Conservation (phyloP, 2,113 vertebrate species). For the Phylloscopus trochiloides region DNA sequence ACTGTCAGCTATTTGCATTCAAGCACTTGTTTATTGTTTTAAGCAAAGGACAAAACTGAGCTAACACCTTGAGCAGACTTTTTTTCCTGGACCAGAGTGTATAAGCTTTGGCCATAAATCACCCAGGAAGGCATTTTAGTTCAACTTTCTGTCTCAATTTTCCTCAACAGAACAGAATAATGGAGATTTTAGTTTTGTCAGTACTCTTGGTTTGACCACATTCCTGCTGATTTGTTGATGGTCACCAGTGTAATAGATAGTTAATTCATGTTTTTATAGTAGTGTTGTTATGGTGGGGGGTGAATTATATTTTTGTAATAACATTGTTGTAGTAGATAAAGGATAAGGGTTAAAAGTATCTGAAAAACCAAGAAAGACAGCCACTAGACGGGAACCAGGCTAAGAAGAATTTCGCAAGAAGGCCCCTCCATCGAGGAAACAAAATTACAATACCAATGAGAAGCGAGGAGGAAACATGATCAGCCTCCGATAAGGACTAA, state of each 20-base stretch:
- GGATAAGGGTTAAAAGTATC: no score
- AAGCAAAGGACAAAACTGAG: neutral
- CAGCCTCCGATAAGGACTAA: no score
- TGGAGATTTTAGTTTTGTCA: neutral
- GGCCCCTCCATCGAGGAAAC: no score
- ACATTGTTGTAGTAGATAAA: no score
- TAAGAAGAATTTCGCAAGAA: no score
- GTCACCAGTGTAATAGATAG: neutral
- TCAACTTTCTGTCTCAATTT: neutral
- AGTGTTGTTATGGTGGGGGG: no score
- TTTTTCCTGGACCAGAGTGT: neutral
- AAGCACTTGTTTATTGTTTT: neutral
- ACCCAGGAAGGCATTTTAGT: neutral
- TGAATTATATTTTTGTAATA: no score
- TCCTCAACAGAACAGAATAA: neutral
- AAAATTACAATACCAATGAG: no score
- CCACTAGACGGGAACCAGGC: no score
- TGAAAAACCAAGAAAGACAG: no score
- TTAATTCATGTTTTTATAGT: no score
- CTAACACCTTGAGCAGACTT: neutral
- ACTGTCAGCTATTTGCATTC: neutral
- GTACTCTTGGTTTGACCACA: neutral
- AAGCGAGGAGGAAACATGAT: no score
- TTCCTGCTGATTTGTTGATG: neutral
- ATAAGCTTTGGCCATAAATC: neutral